Base-by-base conservation (phyloP, 2,888 invertebrate genomes). In the Parnassius mnemosyne region DNA sequence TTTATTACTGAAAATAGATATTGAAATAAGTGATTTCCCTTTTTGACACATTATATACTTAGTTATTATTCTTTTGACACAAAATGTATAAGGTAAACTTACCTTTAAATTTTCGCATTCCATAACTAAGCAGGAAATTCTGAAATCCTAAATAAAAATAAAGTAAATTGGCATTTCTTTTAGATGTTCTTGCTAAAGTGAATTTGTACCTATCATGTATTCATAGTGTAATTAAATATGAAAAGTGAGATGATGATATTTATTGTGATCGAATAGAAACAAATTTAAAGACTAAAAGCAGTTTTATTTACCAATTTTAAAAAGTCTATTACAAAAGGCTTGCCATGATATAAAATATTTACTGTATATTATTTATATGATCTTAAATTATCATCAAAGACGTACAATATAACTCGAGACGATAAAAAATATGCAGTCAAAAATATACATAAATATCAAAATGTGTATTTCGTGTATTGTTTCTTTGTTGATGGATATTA, bases 181-280 rank as follows among this genome's bases (percentile, higher is more conserved):
- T 85, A 86, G 76, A 88, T 87, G 67, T 80, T 71, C 85, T 88
- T 83, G 80, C 84, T 86, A 88, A 85, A 87, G 83, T 85, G 85
- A 86, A 84, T 72, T 67, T 83, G 80, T 70, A 67, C 49, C 53
- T 53, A 62, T 53, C 25, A 52, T 53, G 16, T 57, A 62, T 54
- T 54, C n/a, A 52, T 63, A 50, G 60, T 63, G 54, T 66, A 65
- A 56, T 46, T 68, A 52, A 67, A 65, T 34, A 66, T 49, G 7
- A 50, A 72, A 73, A 75, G 76, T 76, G 76, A 76, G 69, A 67
- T 62, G 62, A 73, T 69, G 71, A 68, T 85, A 85, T 86, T 85
- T 86, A 85, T 86, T 85, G 81, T 84, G 84, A 84, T 81, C 69
- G 68, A 74, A 74, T 76, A 80, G 76, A 79, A 72, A 79, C 70